Conservation (phyloP, 2,888 invertebrate genomes). For the Leptinotarsa haldemani region DNA sequence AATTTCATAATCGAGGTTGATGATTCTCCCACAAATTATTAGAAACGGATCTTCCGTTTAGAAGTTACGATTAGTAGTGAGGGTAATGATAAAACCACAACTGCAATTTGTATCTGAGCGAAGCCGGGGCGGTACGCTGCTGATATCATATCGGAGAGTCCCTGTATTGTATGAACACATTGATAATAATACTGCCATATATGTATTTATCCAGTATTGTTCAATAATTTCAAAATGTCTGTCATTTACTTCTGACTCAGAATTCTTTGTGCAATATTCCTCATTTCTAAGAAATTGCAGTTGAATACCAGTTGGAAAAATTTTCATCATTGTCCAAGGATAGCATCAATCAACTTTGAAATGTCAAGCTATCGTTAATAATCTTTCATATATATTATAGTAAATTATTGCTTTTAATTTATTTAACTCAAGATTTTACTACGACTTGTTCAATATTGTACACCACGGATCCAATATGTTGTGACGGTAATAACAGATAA, state of each 20-base stretch:
- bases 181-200: too few species aligned
- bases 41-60: too few species aligned
- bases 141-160: too few species aligned
- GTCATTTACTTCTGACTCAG: not conserved
- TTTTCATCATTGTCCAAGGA: constrained; percentile 20
- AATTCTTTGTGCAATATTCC: not conserved
- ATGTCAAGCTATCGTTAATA: constrained; percentile 22
- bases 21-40: too few species aligned
- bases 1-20: too few species aligned
- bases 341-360: constrained; percentile 19
- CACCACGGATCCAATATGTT: not conserved
- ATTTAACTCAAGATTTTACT: not conserved
- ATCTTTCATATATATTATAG: constrained; percentile 10
- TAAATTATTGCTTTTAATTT: not conserved
- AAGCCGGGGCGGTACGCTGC: too few species aligned
- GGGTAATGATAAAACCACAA: too few species aligned
- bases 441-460: not conserved
- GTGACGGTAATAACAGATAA: not conserved
- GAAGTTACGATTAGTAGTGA: too few species aligned
- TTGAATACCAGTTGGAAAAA: not conserved
- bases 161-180: not conserved
- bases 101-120: too few species aligned
- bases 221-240: not conserved
- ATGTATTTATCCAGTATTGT: too few species aligned
- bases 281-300: constrained; percentile 14